These are phyloP conservation scores for Oxytorus armatus DNA, from an alignment of 2,888 invertebrate species.

Conservation along the genomic window DNA sequence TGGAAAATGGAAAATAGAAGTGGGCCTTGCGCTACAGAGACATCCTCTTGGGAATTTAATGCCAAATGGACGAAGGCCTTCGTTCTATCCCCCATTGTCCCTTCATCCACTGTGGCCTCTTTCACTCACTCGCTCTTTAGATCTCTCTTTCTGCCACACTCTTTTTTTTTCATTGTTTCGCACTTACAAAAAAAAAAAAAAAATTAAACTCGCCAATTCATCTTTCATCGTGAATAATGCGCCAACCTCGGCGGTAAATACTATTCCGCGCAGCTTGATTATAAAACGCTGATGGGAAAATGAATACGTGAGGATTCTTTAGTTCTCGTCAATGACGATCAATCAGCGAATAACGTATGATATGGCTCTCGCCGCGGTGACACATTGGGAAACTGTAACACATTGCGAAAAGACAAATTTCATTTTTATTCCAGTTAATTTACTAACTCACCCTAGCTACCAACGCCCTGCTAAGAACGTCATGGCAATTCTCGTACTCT, in stretches of 20 bases:
- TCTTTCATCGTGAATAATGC: conserved; percentile 2
- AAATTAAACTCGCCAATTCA: conserved; percentile 29
- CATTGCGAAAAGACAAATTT: conserved; percentile 53
- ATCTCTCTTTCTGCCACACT: conserved; percentile 30
- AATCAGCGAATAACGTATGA: conserved; percentile 8
- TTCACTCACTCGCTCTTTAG: conserved; percentile 20
- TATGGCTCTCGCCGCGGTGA: neutral
- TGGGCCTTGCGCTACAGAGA: conserved; percentile 55
- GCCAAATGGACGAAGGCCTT: conserved; percentile 57
- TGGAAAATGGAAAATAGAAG: conserved; percentile 66
- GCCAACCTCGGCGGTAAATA: conserved; percentile 7
- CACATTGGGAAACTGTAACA: conserved; percentile 42
- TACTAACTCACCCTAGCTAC: conserved; percentile 20
- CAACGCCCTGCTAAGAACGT: neutral
- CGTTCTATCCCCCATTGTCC: conserved; percentile 34
- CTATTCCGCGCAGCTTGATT: conserved; percentile 25
- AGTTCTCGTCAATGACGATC: neutral
- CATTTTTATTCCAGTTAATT: conserved; percentile 63
- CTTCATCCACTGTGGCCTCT: conserved; percentile 22
- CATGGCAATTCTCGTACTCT: too few species aligned
- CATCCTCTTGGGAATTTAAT: conserved; percentile 58
- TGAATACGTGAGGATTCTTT: conserved; percentile 3
- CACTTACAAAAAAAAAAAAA: too few species aligned
- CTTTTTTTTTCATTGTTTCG: conserved; percentile 33
- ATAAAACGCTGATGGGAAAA: conserved; percentile 24